Percentiles rank a stretch among this genome's conserved stretches.
Evolutionary conservation across 1,140 invertebrate genomes (phyloP).

Genomic region (Sipha flava): DNA sequence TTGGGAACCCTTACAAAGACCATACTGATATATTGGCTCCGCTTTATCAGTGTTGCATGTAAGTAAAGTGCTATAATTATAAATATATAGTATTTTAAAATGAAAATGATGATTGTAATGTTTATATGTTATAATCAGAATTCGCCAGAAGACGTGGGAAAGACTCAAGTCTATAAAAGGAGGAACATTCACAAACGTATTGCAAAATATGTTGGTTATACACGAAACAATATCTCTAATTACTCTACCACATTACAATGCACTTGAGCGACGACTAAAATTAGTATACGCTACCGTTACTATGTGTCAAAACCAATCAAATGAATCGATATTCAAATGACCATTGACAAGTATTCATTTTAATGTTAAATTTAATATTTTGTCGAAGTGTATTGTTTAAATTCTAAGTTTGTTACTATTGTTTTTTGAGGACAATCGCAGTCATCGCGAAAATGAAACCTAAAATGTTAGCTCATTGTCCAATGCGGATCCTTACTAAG

Average conservation of each 20-base stretch:
- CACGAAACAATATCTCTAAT: conserved; percentile 56
- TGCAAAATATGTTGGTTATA: conserved; percentile 46
- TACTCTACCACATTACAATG: conserved; percentile 62
- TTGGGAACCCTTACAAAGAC: conserved; percentile 75
- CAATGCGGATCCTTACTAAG: no score
- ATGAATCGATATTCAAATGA: conserved; percentile 35
- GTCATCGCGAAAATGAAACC: no score
- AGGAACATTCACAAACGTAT: conserved; percentile 50
- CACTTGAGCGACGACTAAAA: conserved; percentile 68
- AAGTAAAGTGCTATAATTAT: conserved; percentile 39
- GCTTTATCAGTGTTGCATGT: conserved; percentile 84
- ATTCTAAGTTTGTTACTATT: no score
- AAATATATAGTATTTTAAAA: not conserved
- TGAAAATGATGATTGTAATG: not conserved
- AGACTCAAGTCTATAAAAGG: conserved; percentile 60
- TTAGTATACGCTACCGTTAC: conserved; percentile 64
- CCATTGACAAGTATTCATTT: not conserved
- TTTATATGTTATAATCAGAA: conserved; percentile 47
- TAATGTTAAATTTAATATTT: no score
- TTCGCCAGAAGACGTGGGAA: conserved; percentile 60
- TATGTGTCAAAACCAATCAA: conserved; percentile 48
- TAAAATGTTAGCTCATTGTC: no score
- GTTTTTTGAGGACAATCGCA: no score
- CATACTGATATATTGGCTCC: conserved; percentile 80
- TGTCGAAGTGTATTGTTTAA: no score